phyloP scores from a whole-genome alignment of 2,888 invertebrate genomes.

The Pristionchus entomophagus region DNA sequence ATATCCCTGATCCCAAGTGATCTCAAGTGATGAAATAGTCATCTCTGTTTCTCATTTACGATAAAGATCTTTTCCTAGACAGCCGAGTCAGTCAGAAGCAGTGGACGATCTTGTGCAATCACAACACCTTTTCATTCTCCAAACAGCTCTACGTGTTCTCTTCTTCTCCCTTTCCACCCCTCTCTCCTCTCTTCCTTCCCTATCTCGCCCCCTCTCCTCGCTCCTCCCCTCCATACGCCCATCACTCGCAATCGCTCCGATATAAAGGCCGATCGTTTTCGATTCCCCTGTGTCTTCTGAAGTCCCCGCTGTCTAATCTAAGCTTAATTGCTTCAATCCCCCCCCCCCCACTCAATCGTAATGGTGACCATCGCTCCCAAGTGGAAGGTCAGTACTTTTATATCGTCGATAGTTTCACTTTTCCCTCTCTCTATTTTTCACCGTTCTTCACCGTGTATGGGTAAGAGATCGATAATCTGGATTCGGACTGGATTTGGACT shows the following conservation, averaged over 20 bases:
- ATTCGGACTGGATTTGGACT: no score
- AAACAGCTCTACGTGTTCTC: conserved; percentile 12
- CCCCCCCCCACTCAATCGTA: background rate
- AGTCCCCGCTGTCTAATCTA: no score
- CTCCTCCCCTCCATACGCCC: conserved; percentile 30
- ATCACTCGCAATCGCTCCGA: background rate
- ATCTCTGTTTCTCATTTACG: background rate
- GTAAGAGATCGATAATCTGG: no score
- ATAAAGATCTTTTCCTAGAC: background rate
- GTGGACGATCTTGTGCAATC: background rate
- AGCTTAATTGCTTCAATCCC: background rate
- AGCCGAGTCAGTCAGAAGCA: background rate
- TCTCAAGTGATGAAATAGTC: conserved; percentile 12
- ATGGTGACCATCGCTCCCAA: conserved; percentile 40
- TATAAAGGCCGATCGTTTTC: background rate
- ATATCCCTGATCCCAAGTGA: conserved; percentile 10
- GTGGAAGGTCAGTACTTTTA: conserved; percentile 11
- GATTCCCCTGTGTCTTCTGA: background rate
- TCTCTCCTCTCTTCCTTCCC: background rate
- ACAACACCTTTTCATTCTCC: background rate
- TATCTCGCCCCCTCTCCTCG: background rate
- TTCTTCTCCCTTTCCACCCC: conserved; percentile 3
- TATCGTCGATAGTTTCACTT: background rate
- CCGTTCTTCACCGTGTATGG: background rate
- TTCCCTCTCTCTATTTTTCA: background rate